A percentile compares a stretch with the other conserved stretches of the same genome.
Evolutionary conservation across 2,797 vertebrate species (phyloP).

Genomic region (Bothrops alternatus): DNA sequence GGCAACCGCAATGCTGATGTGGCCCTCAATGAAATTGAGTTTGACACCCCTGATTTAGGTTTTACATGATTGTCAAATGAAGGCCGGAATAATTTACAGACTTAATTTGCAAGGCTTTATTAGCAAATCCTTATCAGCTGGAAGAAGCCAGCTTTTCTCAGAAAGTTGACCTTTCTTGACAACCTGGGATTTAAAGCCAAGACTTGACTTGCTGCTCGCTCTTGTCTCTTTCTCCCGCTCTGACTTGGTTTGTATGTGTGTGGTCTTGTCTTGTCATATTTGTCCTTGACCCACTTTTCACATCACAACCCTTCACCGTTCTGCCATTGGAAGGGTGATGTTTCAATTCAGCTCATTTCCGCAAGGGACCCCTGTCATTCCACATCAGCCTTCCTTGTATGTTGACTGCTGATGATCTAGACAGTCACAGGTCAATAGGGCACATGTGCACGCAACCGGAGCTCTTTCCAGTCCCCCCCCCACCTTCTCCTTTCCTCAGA

Average conservation of each 20-base stretch:
- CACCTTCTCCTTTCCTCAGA: neutral
- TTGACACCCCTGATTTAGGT: too few relatives aligned
- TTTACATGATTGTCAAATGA: neutral
- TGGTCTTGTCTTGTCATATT: neutral
- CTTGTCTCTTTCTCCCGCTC: fast-evolving
- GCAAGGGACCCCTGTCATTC: slow-evolving; percentile 39
- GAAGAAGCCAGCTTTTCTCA: neutral
- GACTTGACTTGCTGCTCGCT: neutral
- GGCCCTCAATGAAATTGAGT: too few relatives aligned
- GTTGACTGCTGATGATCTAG: slow-evolving; percentile 31
- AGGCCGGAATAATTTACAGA: neutral
- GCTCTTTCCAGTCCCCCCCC: slow-evolving; percentile 6
- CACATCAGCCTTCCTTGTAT: slow-evolving; percentile 12
- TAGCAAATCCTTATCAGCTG: slow-evolving; percentile 35
- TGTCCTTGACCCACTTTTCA: slow-evolving; percentile 63
- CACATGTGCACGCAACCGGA: neutral
- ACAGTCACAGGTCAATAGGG: neutral
- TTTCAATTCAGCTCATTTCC: slow-evolving; percentile 12
- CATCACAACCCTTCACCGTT: slow-evolving; percentile 36
- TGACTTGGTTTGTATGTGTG: fast-evolving
- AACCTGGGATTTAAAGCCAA: slow-evolving; percentile 12
- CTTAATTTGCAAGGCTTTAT: neutral
- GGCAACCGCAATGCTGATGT: too few relatives aligned
- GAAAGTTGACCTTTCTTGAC: neutral
- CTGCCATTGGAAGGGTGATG: slow-evolving; percentile 54